Percentiles rank a stretch among this genome's conserved stretches.
Evolutionary conservation across 1,140 invertebrate species (phyloP).

Genomic region (Bathynomus jamesi): DNA sequence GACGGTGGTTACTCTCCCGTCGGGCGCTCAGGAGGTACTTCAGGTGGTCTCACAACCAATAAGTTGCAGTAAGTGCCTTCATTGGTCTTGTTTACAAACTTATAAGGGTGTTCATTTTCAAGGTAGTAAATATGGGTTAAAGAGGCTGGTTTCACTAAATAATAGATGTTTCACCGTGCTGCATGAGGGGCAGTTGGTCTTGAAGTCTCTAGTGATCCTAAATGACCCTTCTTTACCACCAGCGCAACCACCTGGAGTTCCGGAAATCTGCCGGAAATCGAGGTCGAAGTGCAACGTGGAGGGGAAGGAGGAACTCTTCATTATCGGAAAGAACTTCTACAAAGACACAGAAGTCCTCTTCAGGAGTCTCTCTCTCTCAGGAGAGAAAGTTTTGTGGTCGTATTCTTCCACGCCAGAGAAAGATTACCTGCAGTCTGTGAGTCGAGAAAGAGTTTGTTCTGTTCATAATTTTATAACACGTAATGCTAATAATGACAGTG

Average conservation of each 20-base stretch:
- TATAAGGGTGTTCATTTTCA: too few species aligned
- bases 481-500: too few species aligned
- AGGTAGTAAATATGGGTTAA: too few species aligned
- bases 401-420: slow-evolving; percentile 68
- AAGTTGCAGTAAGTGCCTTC: slow-evolving; percentile 76
- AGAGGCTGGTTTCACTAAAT: too few species aligned
- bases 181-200: too few species aligned
- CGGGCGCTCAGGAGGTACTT: slow-evolving; percentile 70
- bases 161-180: too few species aligned
- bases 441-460: slow-evolving; percentile 18
- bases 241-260: slow-evolving; percentile 92
- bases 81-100: too few species aligned
- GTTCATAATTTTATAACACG: too few species aligned
- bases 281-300: slow-evolving; percentile 64
- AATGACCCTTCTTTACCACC: slow-evolving; percentile 38
- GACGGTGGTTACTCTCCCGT: slow-evolving; percentile 60
- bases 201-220: too few species aligned
- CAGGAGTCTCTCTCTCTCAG: slow-evolving; percentile 54
- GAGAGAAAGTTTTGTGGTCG: slow-evolving; percentile 60
- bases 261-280: slow-evolving; percentile 91
- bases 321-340: slow-evolving; percentile 92
- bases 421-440: slow-evolving; percentile 70
- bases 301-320: slow-evolving; percentile 83
- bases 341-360: slow-evolving; percentile 88
- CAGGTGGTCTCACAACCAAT: slow-evolving; percentile 89